Evolutionary conservation across 2,113 vertebrate species (phyloP), one percentile per base, ranked within the genome.

Genomic region (Agelaius tricolor): DNA sequence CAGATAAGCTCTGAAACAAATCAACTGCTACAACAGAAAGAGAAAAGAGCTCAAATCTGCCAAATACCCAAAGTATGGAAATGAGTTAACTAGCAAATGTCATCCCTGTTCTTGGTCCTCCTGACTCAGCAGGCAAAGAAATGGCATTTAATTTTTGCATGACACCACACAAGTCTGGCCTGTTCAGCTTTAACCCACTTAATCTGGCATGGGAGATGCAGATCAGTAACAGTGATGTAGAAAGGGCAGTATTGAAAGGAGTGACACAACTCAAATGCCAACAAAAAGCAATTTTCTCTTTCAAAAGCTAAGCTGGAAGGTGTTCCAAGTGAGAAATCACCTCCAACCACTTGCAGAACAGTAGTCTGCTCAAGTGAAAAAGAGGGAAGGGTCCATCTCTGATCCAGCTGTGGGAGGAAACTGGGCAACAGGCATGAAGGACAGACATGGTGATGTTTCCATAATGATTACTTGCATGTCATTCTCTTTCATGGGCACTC

Each of bases 1-100:
- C 52, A 87, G 74, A 84, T 88, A 79, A 90, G 17, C 49, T 86
- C 46, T 89, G 67, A 92, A 82, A 90, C 26, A 74, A 86, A 88
- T 39, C 62, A 75, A 76, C n/a, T 86, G 59, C 31, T 84, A 51
- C 16, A 86, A 74, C 31, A 87, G 57, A 82, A 78, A 66, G 4
- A 52, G 21, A 76, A 39, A 35, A 73, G 35, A 51, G 59, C 18
- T 72, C 55, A 65, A 72, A 75, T 49, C 49, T 47, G 74, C 27
- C 54, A 85, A 67, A 76, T 47, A 57, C 19, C 8, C 30, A 6
- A 83, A 65, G 24, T 17, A 65, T 4, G 17, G 52, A 81, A 89
- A 23, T 16, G 11, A 78, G 39, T 81, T 63, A 85, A 79, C 57
- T 27, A 49, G 55, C 39, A 79, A 87, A 41, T 15, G 37, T 7